phyloP scores from a whole-genome alignment of 1,140 invertebrate species.

The Saccostrea glomerata region DNA sequence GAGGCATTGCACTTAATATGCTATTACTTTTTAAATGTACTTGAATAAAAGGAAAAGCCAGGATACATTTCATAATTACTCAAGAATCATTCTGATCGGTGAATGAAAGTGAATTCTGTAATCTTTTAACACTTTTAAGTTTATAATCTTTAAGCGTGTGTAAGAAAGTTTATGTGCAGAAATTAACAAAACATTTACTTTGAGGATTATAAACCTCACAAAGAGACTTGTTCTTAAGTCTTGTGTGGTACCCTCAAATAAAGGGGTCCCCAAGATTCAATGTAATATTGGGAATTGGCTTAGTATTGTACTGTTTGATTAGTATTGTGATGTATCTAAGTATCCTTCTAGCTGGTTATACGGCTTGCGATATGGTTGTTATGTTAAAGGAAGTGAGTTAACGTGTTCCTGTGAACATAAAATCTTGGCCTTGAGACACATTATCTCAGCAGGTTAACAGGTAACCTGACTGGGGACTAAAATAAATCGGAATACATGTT shows the following conservation, averaged over 20 bases:
- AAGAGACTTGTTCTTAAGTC: not conserved
- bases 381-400: not conserved
- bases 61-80: not conserved
- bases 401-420: constrained; percentile 12
- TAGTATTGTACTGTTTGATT: not conserved
- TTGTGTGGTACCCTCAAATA: not conserved
- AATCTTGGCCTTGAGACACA: not conserved
- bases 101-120: constrained; percentile 22
- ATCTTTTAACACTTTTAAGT: constrained; percentile 6
- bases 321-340: not conserved
- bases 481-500: too few species aligned
- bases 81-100: not conserved
- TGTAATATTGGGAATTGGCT: not conserved
- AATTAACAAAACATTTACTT: constrained; percentile 32
- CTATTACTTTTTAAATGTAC: too few species aligned
- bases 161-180: constrained; percentile 24
- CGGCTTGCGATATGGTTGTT: not conserved
- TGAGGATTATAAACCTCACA: not conserved
- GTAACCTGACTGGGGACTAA: too few species aligned
- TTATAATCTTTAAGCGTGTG: not conserved
- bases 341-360: too few species aligned
- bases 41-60: constrained; percentile 9
- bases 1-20: too few species aligned
- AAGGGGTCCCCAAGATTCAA: not conserved
- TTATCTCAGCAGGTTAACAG: not conserved